Conservation (phyloP, 2,888 invertebrate species). For the Amitus sp. region DNA sequence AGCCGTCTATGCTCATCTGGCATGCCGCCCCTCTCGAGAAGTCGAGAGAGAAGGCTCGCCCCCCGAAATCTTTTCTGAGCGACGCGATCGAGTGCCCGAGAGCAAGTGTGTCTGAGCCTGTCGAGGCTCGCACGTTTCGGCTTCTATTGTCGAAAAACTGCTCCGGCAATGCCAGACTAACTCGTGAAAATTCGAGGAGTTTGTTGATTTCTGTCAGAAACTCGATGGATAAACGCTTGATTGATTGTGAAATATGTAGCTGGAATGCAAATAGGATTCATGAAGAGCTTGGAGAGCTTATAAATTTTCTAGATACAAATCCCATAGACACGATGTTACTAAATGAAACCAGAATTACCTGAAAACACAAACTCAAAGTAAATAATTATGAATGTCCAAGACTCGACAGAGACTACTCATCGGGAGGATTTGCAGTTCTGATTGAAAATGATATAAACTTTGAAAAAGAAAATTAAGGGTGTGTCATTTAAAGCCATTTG, state of each 20-base stretch:
- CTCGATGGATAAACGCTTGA: slow-evolving; percentile 24
- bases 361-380: slow-evolving; percentile 3
- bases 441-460: slow-evolving; percentile 21
- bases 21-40: too few species aligned
- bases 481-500: slow-evolving; percentile 24
- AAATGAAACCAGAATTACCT: slow-evolving; percentile 28
- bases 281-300: slow-evolving; percentile 29
- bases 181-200: not conserved
- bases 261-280: slow-evolving; percentile 43
- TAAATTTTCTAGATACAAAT: slow-evolving; percentile 15
- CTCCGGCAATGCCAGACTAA: too few species aligned
- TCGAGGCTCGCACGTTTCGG: too few species aligned
- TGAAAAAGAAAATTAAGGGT: slow-evolving; percentile 13
- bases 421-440: slow-evolving; percentile 23
- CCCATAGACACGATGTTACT: slow-evolving; percentile 21
- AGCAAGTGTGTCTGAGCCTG: too few species aligned
- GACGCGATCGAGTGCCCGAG: too few species aligned
- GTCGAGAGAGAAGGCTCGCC: too few species aligned
- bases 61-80: too few species aligned
- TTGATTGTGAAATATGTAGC: too few species aligned
- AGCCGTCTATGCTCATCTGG: too few species aligned
- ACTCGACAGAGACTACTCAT: slow-evolving; percentile 16
- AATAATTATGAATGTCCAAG: slow-evolving; percentile 18
- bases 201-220: slow-evolving; percentile 31
- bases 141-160: too few species aligned